Percentiles rank a stretch among this genome's conserved stretches.
Conservation (phyloP, 2,888 invertebrate species). For the Xestia rhomboidea region DNA sequence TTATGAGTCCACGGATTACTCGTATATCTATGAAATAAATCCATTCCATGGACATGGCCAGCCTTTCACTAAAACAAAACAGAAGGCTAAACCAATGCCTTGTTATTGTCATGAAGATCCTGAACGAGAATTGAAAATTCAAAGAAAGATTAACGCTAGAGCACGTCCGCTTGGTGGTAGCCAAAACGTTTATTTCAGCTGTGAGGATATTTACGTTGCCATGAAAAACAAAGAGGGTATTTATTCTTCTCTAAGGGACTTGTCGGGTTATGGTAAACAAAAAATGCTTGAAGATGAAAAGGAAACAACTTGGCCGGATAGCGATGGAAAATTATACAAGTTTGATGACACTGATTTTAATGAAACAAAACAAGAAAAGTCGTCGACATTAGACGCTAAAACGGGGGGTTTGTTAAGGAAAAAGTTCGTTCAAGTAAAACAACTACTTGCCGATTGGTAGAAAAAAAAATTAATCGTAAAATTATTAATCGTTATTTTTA, state of each 20-base stretch:
- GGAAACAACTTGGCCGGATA: constrained; percentile 10
- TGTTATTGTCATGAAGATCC: constrained; percentile 78
- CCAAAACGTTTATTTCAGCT: constrained; percentile 74
- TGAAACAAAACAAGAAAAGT: constrained; percentile 30
- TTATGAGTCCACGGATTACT: constrained; percentile 71
- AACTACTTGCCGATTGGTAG: constrained; percentile 76
- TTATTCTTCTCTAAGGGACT: constrained; percentile 55
- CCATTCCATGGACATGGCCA: constrained; percentile 68
- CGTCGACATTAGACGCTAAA: constrained; percentile 51
- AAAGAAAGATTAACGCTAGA: constrained; percentile 42
- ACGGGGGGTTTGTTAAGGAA: constrained; percentile 69
- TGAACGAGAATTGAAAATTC: constrained; percentile 55
- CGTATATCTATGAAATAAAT: constrained; percentile 77
- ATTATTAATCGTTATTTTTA: constrained; percentile 9
- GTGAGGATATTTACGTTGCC: constrained; percentile 68
- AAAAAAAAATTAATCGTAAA: constrained; percentile 8
- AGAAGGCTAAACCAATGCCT: constrained; percentile 72
- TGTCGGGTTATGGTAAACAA: constrained; percentile 16
- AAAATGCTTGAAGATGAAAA: constrained; percentile 8
- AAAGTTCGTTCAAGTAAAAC: constrained; percentile 77
- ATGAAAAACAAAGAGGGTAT: constrained; percentile 54
- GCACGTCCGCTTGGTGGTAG: constrained; percentile 48
- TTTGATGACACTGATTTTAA: constrained; percentile 61
- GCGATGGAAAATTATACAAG: constrained; percentile 30
- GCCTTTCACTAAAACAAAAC: constrained; percentile 78